Evolutionary conservation across 2,888 invertebrate genomes (phyloP).

Genomic region (Diarsia rubi): DNA sequence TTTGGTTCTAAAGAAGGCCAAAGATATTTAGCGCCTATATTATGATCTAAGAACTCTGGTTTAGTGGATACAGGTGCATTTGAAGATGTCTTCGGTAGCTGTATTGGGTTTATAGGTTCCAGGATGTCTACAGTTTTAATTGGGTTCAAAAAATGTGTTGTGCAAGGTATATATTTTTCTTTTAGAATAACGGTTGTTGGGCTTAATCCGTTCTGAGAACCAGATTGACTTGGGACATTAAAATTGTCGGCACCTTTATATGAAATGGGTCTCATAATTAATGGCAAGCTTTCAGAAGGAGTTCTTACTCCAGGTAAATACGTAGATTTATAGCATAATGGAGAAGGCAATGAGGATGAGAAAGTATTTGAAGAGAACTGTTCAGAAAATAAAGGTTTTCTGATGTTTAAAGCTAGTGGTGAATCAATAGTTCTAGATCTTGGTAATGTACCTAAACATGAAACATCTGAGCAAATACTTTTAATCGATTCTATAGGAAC

Average conservation of each 20-base stretch:
- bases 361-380: background rate
- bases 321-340: constrained; percentile 38
- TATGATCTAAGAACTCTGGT: background rate
- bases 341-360: background rate
- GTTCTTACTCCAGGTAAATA: constrained; percentile 45
- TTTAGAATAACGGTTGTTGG: background rate
- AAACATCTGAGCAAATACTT: background rate
- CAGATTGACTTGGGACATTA: background rate
- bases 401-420: background rate
- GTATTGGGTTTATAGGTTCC: background rate
- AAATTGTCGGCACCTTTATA: background rate
- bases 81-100: background rate
- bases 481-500: constrained; percentile 22
- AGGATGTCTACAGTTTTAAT: background rate
- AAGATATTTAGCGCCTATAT: background rate
- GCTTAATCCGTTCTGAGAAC: background rate
- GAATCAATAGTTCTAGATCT: background rate
- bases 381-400: constrained; percentile 4
- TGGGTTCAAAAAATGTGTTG: background rate
- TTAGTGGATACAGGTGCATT: background rate
- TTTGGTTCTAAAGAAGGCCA: background rate
- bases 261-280: background rate
- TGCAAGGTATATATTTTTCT: background rate
- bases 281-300: background rate
- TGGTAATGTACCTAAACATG: background rate